These are phyloP conservation scores for Mustelus asterias DNA, from an alignment of 2,113 vertebrate species.

Conservation along the genomic window DNA sequence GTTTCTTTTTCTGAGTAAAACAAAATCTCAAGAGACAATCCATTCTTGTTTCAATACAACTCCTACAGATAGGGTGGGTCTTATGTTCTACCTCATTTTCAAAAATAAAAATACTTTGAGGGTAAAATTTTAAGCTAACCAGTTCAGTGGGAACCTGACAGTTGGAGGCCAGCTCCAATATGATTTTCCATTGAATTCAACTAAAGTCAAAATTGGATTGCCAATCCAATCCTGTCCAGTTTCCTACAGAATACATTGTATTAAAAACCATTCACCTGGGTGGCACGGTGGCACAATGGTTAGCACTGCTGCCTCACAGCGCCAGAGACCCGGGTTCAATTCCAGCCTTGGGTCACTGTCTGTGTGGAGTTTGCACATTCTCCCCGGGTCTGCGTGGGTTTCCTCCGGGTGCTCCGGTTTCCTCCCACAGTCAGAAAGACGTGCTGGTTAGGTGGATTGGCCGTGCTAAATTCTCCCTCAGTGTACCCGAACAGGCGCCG, in stretches of 20 bases:
- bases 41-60: not conserved
- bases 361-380: too few relatives aligned
- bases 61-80: not conserved
- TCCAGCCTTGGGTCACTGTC: too few relatives aligned
- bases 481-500: too few relatives aligned
- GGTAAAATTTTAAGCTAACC: not conserved
- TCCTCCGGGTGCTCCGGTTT: too few relatives aligned
- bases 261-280: not conserved
- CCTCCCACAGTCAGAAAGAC: too few relatives aligned
- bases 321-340: too few relatives aligned
- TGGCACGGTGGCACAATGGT: too few relatives aligned
- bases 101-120: not conserved
- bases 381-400: too few relatives aligned
- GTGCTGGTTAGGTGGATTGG: too few relatives aligned
- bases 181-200: not conserved
- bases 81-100: not conserved
- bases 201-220: not conserved
- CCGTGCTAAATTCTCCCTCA: too few relatives aligned
- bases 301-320: too few relatives aligned
- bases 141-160: not conserved
- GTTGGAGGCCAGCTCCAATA: not conserved
- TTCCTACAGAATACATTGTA: not conserved
- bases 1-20: not conserved
- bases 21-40: not conserved
- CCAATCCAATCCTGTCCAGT: not conserved